phyloP scores from a whole-genome alignment of 2,888 invertebrate species.

The Aquatica leii region DNA sequence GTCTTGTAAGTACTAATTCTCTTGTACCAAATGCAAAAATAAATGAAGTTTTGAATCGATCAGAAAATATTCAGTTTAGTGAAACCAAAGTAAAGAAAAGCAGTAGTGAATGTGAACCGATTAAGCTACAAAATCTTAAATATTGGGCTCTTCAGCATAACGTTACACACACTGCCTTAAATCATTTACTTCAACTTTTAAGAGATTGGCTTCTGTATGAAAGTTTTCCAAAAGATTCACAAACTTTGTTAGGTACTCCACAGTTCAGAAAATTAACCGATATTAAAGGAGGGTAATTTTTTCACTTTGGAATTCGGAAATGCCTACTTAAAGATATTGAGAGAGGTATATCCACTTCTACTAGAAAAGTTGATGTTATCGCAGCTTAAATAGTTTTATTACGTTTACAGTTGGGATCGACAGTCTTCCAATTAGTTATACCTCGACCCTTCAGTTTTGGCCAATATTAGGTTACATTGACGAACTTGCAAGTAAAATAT shows the following conservation, averaged over 20 bases:
- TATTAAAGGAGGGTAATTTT: not conserved
- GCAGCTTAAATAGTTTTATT: not conserved
- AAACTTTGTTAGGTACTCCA: not conserved
- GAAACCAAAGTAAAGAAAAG: not conserved
- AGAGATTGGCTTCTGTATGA: slow-evolving; percentile 1
- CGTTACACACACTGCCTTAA: not conserved
- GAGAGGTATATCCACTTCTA: slow-evolving; percentile 2
- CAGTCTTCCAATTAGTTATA: not conserved
- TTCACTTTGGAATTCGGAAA: not conserved
- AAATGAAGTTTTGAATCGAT: not conserved
- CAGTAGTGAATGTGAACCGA: not conserved
- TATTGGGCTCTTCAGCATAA: not conserved
- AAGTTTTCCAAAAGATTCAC: slow-evolving; percentile 2
- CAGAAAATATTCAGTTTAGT: too few relatives aligned
- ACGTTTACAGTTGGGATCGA: slow-evolving; percentile 5
- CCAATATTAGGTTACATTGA: slow-evolving; percentile 2
- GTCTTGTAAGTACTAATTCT: slow-evolving; percentile 2
- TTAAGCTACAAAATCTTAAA: not conserved
- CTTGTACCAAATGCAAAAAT: slow-evolving; percentile 3
- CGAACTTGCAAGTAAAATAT: not conserved
- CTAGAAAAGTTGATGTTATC: slow-evolving; percentile 3
- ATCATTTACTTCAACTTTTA: slow-evolving; percentile 3
- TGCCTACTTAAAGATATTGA: not conserved
- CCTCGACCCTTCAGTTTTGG: slow-evolving; percentile 1
- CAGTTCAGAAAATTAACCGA: not conserved